phyloP scores from a whole-genome alignment of 2,113 vertebrate genomes.

The Cephalopholis sonnerati region DNA sequence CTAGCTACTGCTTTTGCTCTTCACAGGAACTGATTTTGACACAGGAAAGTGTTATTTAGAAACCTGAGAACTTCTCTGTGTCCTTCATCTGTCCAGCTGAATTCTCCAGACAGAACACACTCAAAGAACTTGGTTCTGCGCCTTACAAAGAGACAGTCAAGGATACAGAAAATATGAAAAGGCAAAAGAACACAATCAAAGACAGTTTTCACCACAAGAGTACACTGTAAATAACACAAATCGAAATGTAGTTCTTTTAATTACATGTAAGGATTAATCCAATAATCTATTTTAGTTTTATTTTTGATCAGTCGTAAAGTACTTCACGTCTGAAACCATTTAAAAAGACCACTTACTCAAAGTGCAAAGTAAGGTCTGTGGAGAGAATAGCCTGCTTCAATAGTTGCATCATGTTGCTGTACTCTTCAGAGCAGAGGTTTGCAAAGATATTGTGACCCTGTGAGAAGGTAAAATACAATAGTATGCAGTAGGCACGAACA shows the following conservation, averaged over 20 bases:
- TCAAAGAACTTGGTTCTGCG: slow-evolving; percentile 85
- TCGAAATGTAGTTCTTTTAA: not conserved
- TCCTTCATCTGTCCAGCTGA: slow-evolving; percentile 83
- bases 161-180: slow-evolving; percentile 1
- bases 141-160: slow-evolving; percentile 70
- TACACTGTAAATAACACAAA: slow-evolving; percentile 12
- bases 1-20: not conserved
- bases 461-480: slow-evolving; percentile 43
- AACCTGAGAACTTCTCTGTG: slow-evolving; percentile 85
- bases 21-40: not conserved
- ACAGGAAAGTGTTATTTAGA: slow-evolving; percentile 8
- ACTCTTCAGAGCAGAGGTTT: slow-evolving; percentile 87
- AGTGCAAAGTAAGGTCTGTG: slow-evolving; percentile 87
- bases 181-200: not conserved
- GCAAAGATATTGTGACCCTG: slow-evolving; percentile 90
- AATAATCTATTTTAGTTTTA: not conserved
- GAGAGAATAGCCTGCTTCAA: slow-evolving; percentile 88
- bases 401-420: slow-evolving; percentile 89
- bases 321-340: not conserved
- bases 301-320: not conserved
- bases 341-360: slow-evolving; percentile 82
- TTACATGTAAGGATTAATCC: not conserved
- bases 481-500: not conserved
- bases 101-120: slow-evolving; percentile 80
- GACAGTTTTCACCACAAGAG: slow-evolving; percentile 1